Conservation (phyloP, 2,113 vertebrate species). For the Puma concolor region DNA sequence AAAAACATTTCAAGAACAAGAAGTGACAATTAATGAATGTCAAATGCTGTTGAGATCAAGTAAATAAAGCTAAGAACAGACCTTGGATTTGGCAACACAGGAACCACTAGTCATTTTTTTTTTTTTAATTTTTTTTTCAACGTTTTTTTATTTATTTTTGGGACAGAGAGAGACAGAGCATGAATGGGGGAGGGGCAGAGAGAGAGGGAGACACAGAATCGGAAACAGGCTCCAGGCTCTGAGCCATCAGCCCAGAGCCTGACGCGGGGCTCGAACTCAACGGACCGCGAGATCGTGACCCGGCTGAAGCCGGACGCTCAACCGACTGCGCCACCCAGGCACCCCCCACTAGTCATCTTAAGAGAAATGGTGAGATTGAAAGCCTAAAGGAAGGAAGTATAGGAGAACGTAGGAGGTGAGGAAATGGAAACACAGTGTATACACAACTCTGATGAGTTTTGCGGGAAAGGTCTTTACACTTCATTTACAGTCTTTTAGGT, state of each 20-base stretch:
- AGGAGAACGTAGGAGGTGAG: neutral
- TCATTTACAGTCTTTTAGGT: neutral
- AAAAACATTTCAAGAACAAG: neutral
- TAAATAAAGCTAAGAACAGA: neutral
- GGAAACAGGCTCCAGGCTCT: too few species aligned
- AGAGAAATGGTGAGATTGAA: neutral
- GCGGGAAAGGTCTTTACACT: neutral
- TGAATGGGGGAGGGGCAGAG: too few species aligned
- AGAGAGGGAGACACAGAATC: too few species aligned
- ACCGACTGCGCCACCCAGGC: too few species aligned
- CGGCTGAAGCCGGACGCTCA: too few species aligned
- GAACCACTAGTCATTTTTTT: neutral
- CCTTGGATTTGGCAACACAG: neutral
- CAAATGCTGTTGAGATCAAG: neutral
- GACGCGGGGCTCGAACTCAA: too few species aligned
- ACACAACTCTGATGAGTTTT: neutral
- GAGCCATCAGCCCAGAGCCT: too few species aligned
- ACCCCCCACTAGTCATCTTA: neutral
- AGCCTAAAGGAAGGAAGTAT: neutral
- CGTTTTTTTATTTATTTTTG: too few species aligned
- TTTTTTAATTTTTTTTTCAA: too few species aligned
- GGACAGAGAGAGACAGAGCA: too few species aligned
- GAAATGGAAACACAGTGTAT: neutral
- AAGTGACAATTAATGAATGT: neutral
- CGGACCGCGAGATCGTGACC: too few species aligned